A percentile compares a stretch with the other conserved stretches of the same genome.
phyloP scores from a whole-genome alignment of 2,113 vertebrate species.

The Ictalurus furcatus region DNA sequence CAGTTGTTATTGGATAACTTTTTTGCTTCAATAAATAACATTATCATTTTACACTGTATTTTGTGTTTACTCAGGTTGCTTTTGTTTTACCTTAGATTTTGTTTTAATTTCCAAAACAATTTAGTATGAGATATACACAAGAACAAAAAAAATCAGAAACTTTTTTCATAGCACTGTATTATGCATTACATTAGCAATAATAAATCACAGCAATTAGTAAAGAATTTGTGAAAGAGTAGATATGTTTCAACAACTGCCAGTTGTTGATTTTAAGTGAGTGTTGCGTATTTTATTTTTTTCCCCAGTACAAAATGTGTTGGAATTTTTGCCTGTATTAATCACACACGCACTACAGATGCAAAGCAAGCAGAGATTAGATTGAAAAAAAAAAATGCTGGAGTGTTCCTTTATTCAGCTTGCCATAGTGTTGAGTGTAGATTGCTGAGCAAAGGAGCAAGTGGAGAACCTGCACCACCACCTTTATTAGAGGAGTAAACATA shows the following conservation, averaged over 20 bases:
- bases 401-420: neutral
- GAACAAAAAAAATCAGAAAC: no score
- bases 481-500: neutral
- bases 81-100: no score
- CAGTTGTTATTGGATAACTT: no score
- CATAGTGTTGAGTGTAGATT: neutral
- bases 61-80: no score
- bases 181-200: neutral
- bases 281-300: neutral
- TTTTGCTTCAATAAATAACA: no score
- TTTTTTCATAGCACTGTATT: neutral
- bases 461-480: neutral
- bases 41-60: no score
- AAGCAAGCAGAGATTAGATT: neutral
- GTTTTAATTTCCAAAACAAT: no score
- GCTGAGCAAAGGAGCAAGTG: neutral
- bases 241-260: neutral
- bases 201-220: neutral
- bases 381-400: neutral
- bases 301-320: neutral
- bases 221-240: neutral
- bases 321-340: neutral
- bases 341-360: neutral
- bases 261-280: neutral
- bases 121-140: no score